phyloP scores from a whole-genome alignment of 2,113 vertebrate species.

The Fregata magnificens region DNA sequence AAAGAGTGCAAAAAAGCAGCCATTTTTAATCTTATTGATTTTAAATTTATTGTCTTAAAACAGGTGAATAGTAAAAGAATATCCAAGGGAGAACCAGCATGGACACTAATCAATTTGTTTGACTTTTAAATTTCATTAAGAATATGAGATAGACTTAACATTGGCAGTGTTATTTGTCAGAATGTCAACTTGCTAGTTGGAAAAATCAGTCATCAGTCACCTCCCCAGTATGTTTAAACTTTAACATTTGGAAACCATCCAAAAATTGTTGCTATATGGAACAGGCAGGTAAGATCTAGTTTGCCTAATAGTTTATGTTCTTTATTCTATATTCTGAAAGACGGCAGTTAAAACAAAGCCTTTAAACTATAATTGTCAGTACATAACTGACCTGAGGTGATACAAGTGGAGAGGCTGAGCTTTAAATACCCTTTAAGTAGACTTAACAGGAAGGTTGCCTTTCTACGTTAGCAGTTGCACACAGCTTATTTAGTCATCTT shows the following conservation, averaged over 20 bases:
- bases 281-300: background rate
- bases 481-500: background rate
- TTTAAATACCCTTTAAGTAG: conserved; percentile 69
- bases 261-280: background rate
- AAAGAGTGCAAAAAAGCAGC: background rate
- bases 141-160: background rate
- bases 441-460: conserved; percentile 33
- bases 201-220: background rate
- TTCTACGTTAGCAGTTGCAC: background rate
- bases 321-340: background rate
- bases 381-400: background rate
- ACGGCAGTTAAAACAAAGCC: background rate
- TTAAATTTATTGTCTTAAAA: background rate
- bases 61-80: background rate
- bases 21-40: background rate
- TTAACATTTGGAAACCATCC: background rate
- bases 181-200: background rate
- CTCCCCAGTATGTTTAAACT: background rate
- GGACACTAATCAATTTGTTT: background rate
- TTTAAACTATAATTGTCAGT: background rate
- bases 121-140: background rate
- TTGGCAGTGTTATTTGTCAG: background rate
- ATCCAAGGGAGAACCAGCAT: background rate
- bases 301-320: background rate
- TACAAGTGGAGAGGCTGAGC: background rate